phyloP scores from a whole-genome alignment of 1,140 invertebrate genomes.

The Akabosia matsudoensis region DNA sequence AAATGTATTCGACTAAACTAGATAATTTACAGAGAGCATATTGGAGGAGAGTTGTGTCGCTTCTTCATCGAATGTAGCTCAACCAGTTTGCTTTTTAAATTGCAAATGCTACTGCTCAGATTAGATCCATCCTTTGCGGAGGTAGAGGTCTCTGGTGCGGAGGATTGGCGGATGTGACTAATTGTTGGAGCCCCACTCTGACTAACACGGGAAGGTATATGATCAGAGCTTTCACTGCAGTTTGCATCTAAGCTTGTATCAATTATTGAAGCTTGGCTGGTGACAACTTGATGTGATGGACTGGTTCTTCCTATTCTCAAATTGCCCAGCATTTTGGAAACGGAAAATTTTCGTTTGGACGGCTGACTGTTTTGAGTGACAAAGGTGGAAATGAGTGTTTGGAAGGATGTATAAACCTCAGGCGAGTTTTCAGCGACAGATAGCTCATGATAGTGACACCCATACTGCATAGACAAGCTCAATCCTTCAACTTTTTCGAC shows the following conservation, averaged over 20 bases:
- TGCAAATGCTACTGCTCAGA: conserved; percentile 39
- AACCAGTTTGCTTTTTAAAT: conserved; percentile 42
- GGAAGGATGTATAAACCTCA: conserved; percentile 66
- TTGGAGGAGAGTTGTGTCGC: conserved; percentile 42
- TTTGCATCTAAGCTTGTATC: conserved; percentile 32
- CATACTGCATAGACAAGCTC: conserved; percentile 61
- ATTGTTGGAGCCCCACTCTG: background rate
- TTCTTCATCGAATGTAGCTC: conserved; percentile 44
- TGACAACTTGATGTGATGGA: conserved; percentile 43
- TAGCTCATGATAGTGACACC: conserved; percentile 69
- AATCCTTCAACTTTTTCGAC: conserved; percentile 68
- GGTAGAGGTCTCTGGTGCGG: conserved; percentile 11
- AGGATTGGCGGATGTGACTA: background rate
- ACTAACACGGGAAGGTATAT: background rate
- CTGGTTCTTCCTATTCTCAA: conserved; percentile 60
- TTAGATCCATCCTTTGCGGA: conserved; percentile 3
- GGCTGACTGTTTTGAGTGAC: conserved; percentile 50
- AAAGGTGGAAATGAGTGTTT: conserved; percentile 64
- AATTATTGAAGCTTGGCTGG: conserved; percentile 46
- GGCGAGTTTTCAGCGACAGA: conserved; percentile 72
- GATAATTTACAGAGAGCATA: conserved; percentile 37
- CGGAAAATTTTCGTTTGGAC: conserved; percentile 66
- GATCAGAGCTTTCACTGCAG: background rate
- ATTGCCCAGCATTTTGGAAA: conserved; percentile 74
- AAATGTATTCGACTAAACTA: background rate